phyloP scores from a whole-genome alignment of 1,140 invertebrate species.

The Aphelinus certus region DNA sequence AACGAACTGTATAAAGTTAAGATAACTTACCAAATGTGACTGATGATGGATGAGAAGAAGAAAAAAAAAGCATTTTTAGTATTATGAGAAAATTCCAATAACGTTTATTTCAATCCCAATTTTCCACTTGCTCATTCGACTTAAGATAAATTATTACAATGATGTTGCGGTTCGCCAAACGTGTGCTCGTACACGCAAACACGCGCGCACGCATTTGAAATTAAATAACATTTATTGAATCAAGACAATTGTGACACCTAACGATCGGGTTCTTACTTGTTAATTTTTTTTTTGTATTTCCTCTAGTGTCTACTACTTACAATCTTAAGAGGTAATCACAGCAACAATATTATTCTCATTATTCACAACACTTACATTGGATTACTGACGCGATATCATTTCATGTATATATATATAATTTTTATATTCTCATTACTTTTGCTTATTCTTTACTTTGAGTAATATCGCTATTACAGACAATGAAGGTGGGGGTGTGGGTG shows the following conservation, averaged over 20 bases:
- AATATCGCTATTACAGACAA: constrained; percentile 58
- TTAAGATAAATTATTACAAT: constrained; percentile 36
- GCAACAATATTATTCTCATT: constrained; percentile 68
- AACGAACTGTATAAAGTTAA: too few species aligned
- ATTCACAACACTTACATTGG: constrained; percentile 68
- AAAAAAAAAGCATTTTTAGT: neutral
- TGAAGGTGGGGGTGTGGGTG: constrained; percentile 42
- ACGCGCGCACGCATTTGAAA: constrained; percentile 45
- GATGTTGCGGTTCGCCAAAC: constrained; percentile 13
- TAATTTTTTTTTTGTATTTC: constrained; percentile 45
- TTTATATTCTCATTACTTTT: constrained; percentile 58
- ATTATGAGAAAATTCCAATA: constrained; percentile 38
- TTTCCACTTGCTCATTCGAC: constrained; percentile 24
- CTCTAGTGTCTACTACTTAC: constrained; percentile 66
- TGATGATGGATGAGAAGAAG: neutral
- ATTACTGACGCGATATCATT: constrained; percentile 63
- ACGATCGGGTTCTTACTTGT: constrained; percentile 55
- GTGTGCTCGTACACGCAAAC: constrained; percentile 12
- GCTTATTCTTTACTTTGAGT: constrained; percentile 61
- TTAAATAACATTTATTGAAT: constrained; percentile 68
- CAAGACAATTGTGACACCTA: constrained; percentile 63
- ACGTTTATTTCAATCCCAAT: constrained; percentile 41
- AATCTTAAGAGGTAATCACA: constrained; percentile 68
- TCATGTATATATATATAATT: constrained; percentile 48
- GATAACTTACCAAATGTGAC: too few species aligned